Evolutionary conservation across 2,888 invertebrate species (phyloP), one percentile per base, ranked within the genome.

Genomic region (Agrotis clavis): DNA sequence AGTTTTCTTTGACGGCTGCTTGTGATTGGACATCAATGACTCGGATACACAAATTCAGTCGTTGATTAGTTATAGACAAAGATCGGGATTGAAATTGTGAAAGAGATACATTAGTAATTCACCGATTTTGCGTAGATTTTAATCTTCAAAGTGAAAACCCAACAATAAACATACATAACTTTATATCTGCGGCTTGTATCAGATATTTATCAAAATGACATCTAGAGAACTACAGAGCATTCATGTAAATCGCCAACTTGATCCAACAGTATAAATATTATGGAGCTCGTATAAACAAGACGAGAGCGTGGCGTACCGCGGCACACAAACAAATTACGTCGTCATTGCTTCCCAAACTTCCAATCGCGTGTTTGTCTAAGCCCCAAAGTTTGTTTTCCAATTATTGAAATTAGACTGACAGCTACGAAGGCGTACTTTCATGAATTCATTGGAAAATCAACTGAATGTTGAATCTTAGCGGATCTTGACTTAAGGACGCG

Each of bases 231-330:
- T 88, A 87, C 71, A 79, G 78, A 81, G 79, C 76, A 84, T 87
- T 83, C 81, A 84, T 86, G 88, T 90, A 89, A 91, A 92, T 92
- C 89, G 88, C 88, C 67, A 88, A 86, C 87, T 89, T 91, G 90
- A 93, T 92, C 90, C 88, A 86, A 77, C 76, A 87, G 87, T 90
- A 92, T 94, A 94, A 94, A 95, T 93, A 94, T 93, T 92, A 90
- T 90, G 91, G 85, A 86, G 87, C 86, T 81, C 78, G 80, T 86
- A 91, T 88, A 92, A 92, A 93, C 90, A 92, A 82, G 77, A 66
- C 78, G 83, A 79, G 82, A 80, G 75, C 75, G 67, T 75, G 77
- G 80, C 87, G 82, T 79, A 84, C 85, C 86, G 84, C 81, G 79
- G 77, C 81, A 86, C 87, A 86, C 91, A 94, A 93, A 94, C 93